Base-by-base conservation (phyloP, 1,140 invertebrate species). In the Drosophila albomicans region DNA sequence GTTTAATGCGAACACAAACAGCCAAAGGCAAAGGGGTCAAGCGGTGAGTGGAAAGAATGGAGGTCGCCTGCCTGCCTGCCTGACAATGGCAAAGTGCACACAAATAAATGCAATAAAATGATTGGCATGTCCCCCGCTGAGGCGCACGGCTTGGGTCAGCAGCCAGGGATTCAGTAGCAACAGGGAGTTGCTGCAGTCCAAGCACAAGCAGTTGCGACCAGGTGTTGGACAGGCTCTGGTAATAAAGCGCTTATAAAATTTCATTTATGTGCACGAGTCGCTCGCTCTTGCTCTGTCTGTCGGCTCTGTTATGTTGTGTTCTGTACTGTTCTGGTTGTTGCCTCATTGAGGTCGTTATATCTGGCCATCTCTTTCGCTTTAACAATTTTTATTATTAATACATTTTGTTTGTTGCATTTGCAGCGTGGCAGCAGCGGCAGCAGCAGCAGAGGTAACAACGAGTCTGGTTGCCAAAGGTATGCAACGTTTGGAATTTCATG, bases 211-310 rank as follows among this genome's bases (percentile, higher is more conserved):
- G 32, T 43, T 38, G 32, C 20, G 56, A 70, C 58, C 80, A 88
- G 84, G 85, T 87, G 84, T 78, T 74, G 79, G 72, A 51, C 41
- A 71, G 61, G 45, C 68, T 38, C 52, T 68, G 75, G 81, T 84
- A 88, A 85, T 89, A 89, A 89, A 85, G 85, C 81, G 85, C 86
- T 89, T 89, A 89, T 89, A 81, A 89, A 89, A 89, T 89, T 89
- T 84, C 78, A 89, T 89, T 89, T 89, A 89, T 82, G 75, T 76
- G 56, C 69, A 49, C 68, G 52, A 72, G 49, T 43, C 30, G 49
- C 45, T 48, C 62, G 38, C 49, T 38, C 45, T 45, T 30, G 35
- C 35, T 62, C 52, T 2, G 5, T 15, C 16, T 41, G 20, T 45
- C 15, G 15, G 15, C 38, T 20, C 54, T 38, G 35, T 10, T 3